Evolutionary conservation across 1,140 invertebrate species (phyloP).

Genomic region (Mamestra configurata): DNA sequence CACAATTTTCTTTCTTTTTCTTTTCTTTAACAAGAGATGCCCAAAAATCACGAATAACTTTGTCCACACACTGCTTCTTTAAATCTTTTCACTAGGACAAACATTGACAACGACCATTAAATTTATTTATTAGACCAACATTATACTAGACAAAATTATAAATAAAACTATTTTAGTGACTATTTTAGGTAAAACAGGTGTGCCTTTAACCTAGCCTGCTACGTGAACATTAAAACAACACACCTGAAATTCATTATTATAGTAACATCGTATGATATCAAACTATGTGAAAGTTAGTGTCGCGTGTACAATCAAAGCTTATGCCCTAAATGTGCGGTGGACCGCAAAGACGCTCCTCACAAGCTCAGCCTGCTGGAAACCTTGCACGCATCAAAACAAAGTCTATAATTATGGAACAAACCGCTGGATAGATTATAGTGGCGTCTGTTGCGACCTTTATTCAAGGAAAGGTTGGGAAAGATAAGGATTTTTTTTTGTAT

Average conservation of each 20-base stretch:
- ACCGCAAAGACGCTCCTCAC: conserved; percentile 19
- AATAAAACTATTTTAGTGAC: too few species aligned
- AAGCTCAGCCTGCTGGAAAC: conserved; percentile 11
- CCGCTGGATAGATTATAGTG: background rate
- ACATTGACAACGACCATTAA: too few species aligned
- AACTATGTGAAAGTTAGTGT: conserved; percentile 42
- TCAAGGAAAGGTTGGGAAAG: background rate
- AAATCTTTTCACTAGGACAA: too few species aligned
- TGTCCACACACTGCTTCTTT: too few species aligned
- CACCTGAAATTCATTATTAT: background rate
- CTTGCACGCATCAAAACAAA: conserved; percentile 35
- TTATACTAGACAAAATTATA: too few species aligned
- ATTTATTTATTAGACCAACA: too few species aligned
- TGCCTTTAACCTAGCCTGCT: too few species aligned
- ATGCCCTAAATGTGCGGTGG: conserved; percentile 31
- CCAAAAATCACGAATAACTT: too few species aligned
- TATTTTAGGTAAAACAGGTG: too few species aligned
- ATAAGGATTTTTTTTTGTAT: background rate
- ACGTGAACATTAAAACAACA: background rate
- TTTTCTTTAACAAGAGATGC: too few species aligned
- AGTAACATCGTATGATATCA: conserved; percentile 17
- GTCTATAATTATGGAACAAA: conserved; percentile 28
- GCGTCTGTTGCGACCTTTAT: background rate
- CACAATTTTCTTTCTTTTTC: too few species aligned
- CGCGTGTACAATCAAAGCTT: conserved; percentile 44